Evolutionary conservation across 2,888 invertebrate genomes (phyloP).

Genomic region (Agonum fuliginosum): DNA sequence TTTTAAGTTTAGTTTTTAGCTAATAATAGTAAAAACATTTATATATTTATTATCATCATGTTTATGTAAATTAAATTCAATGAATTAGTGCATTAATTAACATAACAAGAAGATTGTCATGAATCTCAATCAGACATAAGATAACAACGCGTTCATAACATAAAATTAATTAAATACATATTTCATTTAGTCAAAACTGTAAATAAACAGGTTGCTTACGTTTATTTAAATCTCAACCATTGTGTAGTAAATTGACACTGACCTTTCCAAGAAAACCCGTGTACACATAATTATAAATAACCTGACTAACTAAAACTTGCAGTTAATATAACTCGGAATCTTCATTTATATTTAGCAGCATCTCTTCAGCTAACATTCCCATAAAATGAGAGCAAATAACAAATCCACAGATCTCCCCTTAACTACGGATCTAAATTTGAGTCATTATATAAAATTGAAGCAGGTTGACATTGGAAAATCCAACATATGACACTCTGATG

Average conservation of each 20-base stretch:
- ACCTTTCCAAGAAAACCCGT: conserved; percentile 57
- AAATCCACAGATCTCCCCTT: conserved; percentile 14
- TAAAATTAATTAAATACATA: no score
- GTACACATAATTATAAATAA: conserved; percentile 58
- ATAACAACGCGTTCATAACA: no score
- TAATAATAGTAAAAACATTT: no score
- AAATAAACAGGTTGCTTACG: conserved; percentile 32
- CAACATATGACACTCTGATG: background rate
- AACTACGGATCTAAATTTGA: conserved; percentile 36
- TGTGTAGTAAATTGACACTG: conserved; percentile 57
- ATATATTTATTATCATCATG: no score
- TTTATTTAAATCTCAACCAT: conserved; percentile 6
- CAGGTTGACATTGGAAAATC: conserved; percentile 42
- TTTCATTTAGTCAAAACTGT: background rate
- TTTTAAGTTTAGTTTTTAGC: no score
- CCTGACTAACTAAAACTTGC: conserved; percentile 39
- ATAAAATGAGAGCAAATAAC: conserved; percentile 21
- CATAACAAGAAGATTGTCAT: no score
- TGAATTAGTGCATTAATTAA: no score
- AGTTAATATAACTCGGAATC: conserved; percentile 48
- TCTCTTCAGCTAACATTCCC: conserved; percentile 28
- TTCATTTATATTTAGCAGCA: conserved; percentile 52
- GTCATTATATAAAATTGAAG: conserved; percentile 51
- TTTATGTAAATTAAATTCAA: no score
- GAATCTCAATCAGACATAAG: no score